A percentile compares a stretch with the other conserved stretches of the same genome.
Evolutionary conservation across 2,888 invertebrate genomes (phyloP).

Genomic region (Gnatocerus cornutus): DNA sequence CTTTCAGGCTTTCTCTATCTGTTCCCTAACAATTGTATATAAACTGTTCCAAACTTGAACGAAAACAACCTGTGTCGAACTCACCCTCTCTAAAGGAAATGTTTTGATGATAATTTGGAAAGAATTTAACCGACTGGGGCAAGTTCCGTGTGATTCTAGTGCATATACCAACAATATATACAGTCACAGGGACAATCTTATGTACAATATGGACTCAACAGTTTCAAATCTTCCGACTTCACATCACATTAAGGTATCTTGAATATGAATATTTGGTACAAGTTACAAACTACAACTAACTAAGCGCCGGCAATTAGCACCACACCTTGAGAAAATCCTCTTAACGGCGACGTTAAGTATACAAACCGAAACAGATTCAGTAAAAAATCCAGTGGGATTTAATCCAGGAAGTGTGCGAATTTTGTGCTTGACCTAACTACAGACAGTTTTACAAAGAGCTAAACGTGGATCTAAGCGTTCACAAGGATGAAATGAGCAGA

Average conservation of each 20-base stretch:
- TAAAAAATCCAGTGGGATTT: slow-evolving; percentile 25
- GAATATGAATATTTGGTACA: slow-evolving; percentile 43
- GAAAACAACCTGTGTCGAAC: slow-evolving; percentile 54
- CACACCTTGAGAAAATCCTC: slow-evolving; percentile 45
- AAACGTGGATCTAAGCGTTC: slow-evolving; percentile 30
- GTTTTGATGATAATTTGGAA: slow-evolving; percentile 14
- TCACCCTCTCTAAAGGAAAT: slow-evolving; percentile 21
- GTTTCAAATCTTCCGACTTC: slow-evolving; percentile 44
- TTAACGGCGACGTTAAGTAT: slow-evolving; percentile 13
- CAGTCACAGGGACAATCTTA: slow-evolving; percentile 54
- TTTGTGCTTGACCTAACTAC: slow-evolving; percentile 42
- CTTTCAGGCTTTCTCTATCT: slow-evolving; percentile 46
- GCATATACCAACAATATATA: slow-evolving; percentile 52
- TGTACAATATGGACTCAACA: slow-evolving; percentile 53
- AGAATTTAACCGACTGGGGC: slow-evolving; percentile 39
- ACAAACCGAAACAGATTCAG: slow-evolving; percentile 8
- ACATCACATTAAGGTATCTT: slow-evolving; percentile 43
- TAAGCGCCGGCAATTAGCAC: slow-evolving; percentile 47
- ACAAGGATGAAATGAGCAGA: slow-evolving; percentile 32
- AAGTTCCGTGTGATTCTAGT: slow-evolving; percentile 32
- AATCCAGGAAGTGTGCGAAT: slow-evolving; percentile 37
- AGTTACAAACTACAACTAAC: slow-evolving; percentile 45
- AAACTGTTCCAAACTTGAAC: slow-evolving; percentile 64
- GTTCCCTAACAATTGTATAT: slow-evolving; percentile 59
- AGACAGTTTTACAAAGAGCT: slow-evolving; percentile 37